Base-by-base conservation (phyloP, 1,140 invertebrate genomes). In the Zophobas atratus region DNA sequence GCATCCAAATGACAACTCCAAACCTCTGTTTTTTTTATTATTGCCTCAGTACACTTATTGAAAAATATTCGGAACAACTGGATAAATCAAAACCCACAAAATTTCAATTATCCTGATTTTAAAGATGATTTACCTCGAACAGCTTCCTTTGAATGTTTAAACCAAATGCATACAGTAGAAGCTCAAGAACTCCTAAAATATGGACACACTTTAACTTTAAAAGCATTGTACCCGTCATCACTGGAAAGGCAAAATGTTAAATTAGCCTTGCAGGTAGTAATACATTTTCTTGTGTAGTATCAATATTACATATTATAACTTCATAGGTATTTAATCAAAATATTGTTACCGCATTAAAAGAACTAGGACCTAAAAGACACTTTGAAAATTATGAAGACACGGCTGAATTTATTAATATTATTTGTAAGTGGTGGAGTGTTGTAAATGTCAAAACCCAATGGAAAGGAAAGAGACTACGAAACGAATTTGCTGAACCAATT, bases 181-280 rank as follows among this genome's bases (percentile, higher is more conserved):
- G 35, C 41, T 34, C 1, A 60, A 38, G 55, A 73, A 48, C 36
- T 78, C 4, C 39, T 78, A 48, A 60, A 78, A 63, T 63, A 48
- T 74, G 77, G 77, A 1, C 73, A 78, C 51, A 32, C 35, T 1
- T 41, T 78, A 49, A 56, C 70, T 38, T 39, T 41, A 34, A 78
- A 78, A 57, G 70, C 71, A n/a, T 34, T 77, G 35, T 77, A 38
- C 51, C 76, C 76, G 1, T 38, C 76, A 6, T 55, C 35, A 5
- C 20, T 78, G 1, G 77, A 78, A 63, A 57, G 56, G 33, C 70
- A 78, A 74, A 78, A 74, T 78, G 77, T 78, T 1, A 63, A 71
- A 32, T 32, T 77, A n/a, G 70, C 51, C 1, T 32, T 51, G 6
- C 49, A 77, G 57, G 35, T 77, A 2, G 71, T 77, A 55, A 72